Evolutionary conservation across 2,888 invertebrate genomes (phyloP).

Genomic region (Agonopterix heracliana): DNA sequence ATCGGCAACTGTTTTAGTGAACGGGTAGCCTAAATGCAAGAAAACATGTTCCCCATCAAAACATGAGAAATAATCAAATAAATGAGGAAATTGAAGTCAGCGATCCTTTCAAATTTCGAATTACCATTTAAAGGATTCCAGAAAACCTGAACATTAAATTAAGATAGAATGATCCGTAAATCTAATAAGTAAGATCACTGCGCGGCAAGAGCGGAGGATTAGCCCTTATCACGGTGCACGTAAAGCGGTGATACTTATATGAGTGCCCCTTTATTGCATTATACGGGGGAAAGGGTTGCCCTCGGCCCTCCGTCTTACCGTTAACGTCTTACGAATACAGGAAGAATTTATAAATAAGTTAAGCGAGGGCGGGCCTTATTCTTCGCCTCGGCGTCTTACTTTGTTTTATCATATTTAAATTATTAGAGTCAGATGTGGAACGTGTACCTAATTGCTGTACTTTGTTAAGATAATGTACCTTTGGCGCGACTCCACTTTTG

Average conservation of each 20-base stretch:
- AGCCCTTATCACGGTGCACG: constrained; percentile 66
- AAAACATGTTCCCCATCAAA: no score
- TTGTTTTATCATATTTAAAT: constrained; percentile 77
- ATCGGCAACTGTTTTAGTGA: no score
- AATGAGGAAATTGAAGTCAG: no score
- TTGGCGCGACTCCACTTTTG: constrained; percentile 74
- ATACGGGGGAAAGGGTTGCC: constrained; percentile 62
- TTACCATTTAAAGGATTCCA: constrained; percentile 6
- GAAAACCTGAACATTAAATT: constrained; percentile 13
- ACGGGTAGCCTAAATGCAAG: no score
- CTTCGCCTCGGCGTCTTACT: constrained; percentile 62
- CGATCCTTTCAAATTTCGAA: no score
- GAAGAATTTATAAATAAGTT: constrained; percentile 76
- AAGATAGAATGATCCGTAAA: constrained; percentile 33
- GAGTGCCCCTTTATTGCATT: constrained; percentile 75
- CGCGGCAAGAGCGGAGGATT: constrained; percentile 55
- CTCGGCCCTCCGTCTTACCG: constrained; percentile 33
- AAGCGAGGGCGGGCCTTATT: constrained; percentile 62
- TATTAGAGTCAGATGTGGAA: constrained; percentile 76
- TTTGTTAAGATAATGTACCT: constrained; percentile 77
- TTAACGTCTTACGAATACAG: constrained; percentile 45
- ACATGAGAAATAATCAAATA: no score
- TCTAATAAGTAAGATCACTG: constrained; percentile 61
- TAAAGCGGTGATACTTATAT: constrained; percentile 72
- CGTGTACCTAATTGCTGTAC: constrained; percentile 76